phyloP scores from a whole-genome alignment of 92 coral and sea anemone species.

The Muricea muricata region DNA sequence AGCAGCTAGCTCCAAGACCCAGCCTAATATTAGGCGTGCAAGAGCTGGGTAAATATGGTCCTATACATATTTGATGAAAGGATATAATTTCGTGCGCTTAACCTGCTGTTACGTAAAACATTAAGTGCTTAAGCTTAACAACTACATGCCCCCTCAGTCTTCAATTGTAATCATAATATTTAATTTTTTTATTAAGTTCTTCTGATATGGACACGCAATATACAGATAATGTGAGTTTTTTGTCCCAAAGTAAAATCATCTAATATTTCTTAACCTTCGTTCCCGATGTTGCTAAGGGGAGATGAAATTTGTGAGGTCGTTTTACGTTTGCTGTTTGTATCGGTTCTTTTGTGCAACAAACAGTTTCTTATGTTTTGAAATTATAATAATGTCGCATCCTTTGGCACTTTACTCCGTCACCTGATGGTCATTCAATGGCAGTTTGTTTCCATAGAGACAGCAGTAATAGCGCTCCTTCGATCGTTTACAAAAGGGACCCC shows the following conservation, averaged over 20 bases:
- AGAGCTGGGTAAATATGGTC: neutral
- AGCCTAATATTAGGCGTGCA: too few relatives aligned
- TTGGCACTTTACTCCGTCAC: neutral
- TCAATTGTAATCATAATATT: neutral
- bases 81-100: neutral
- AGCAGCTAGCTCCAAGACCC: too few relatives aligned
- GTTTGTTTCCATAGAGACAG: neutral
- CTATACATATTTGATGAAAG: too few relatives aligned
- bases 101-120: neutral
- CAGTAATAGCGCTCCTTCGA: neutral
- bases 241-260: neutral
- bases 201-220: neutral
- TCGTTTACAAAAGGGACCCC: neutral
- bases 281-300: neutral
- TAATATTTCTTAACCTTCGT: neutral
- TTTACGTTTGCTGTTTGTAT: neutral
- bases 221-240: too few relatives aligned
- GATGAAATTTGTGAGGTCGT: neutral
- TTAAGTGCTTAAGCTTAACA: neutral
- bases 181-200: neutral
- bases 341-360: neutral
- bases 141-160: neutral
- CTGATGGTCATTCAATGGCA: conserved; percentile 26
- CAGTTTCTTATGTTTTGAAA: neutral
- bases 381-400: conserved; percentile 26